Conservation (phyloP, 2,113 vertebrate genomes). For the Sylvietta virens region DNA sequence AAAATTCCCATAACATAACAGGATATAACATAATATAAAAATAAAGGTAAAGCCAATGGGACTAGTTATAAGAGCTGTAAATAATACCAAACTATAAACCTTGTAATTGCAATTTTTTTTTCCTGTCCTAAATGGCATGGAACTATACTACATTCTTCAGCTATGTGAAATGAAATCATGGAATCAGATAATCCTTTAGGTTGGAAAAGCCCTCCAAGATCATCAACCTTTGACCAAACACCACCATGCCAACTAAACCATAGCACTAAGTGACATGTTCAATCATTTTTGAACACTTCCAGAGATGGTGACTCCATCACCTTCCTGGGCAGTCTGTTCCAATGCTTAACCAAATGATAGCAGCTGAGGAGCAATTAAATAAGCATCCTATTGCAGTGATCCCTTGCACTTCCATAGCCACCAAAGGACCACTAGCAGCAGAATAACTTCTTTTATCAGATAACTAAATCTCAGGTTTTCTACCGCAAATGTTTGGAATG, state of each 20-base stretch:
- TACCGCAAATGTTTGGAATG: background rate
- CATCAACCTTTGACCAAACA: background rate
- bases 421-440: background rate
- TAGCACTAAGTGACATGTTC: background rate
- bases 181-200: background rate
- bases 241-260: background rate
- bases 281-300: background rate
- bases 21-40: constrained; percentile 4
- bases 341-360: background rate
- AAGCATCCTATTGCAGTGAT: background rate
- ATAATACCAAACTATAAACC: background rate
- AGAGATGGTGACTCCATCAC: background rate
- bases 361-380: background rate
- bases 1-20: constrained; percentile 6
- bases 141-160: background rate
- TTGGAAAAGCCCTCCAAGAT: background rate
- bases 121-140: background rate
- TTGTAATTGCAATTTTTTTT: background rate
- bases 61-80: background rate
- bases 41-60: background rate
- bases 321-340: background rate
- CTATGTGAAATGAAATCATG: background rate
- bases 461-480: background rate
- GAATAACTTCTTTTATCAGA: background rate
- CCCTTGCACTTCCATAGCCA: background rate